phyloP scores from a whole-genome alignment of 2,797 vertebrate genomes.

The Orientallactaga sibirica region DNA sequence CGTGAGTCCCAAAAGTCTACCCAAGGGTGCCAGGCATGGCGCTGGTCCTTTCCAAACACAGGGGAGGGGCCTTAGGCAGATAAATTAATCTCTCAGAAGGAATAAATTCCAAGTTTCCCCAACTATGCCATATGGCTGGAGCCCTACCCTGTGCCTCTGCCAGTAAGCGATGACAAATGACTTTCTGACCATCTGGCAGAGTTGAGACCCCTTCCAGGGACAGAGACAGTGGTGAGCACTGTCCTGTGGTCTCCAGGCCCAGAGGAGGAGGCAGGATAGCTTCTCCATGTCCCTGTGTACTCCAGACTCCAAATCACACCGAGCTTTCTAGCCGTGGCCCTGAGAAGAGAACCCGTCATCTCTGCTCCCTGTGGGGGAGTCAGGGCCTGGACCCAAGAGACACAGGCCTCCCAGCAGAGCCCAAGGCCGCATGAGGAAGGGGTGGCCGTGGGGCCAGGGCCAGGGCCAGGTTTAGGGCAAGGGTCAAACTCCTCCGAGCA shows the following conservation, averaged over 20 bases:
- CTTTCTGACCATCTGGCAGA: not conserved
- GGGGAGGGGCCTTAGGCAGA: not conserved
- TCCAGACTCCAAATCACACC: not conserved
- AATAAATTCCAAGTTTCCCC: not conserved
- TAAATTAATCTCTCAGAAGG: not conserved
- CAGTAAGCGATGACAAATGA: not conserved
- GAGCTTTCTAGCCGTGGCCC: not conserved
- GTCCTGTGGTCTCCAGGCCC: not conserved
- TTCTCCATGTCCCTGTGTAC: too few relatives aligned
- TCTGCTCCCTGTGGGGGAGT: not conserved
- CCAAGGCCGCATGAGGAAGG: constrained; percentile 6
- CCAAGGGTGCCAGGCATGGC: not conserved
- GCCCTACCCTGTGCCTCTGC: not conserved
- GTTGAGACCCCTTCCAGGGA: not conserved
- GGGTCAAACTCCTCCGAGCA: constrained; percentile 70
- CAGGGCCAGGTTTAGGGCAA: constrained; percentile 61
- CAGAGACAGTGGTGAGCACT: not conserved
- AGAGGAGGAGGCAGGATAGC: not conserved
- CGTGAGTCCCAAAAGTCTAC: not conserved
- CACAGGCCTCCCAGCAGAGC: constrained; percentile 42
- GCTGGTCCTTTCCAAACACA: not conserved
- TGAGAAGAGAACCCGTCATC: not conserved
- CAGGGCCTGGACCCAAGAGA: constrained; percentile 60
- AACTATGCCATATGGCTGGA: not conserved
- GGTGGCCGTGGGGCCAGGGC: constrained; percentile 28